These are phyloP conservation scores for Agrenia bidenticulata DNA, from an alignment of 2,888 invertebrate species.

Conservation along the genomic window DNA sequence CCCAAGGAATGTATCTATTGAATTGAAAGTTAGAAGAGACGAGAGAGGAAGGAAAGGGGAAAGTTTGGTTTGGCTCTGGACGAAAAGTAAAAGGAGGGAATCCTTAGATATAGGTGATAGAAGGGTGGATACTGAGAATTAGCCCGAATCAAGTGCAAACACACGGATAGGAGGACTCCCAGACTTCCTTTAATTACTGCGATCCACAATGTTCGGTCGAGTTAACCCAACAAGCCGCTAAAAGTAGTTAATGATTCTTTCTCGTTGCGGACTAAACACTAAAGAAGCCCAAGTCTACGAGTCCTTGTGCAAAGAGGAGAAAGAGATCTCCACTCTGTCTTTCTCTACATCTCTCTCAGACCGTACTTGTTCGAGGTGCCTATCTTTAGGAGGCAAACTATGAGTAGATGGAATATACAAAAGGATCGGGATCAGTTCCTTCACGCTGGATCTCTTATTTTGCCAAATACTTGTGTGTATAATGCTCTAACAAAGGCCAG, in stretches of 20 bases:
- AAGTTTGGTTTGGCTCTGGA: neutral
- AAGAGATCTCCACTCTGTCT: slow-evolving; percentile 15
- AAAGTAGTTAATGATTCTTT: slow-evolving; percentile 52
- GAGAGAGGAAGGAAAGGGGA: slow-evolving; percentile 1
- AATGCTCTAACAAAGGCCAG: slow-evolving; percentile 12
- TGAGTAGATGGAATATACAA: too few relatives aligned
- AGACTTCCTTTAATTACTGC: slow-evolving; percentile 53
- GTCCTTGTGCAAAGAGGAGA: slow-evolving; percentile 15
- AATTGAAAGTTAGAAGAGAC: slow-evolving; percentile 5
- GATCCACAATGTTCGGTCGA: slow-evolving; percentile 46
- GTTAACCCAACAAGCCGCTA: slow-evolving; percentile 51
- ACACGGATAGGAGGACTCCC: slow-evolving; percentile 33
- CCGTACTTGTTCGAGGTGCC: neutral
- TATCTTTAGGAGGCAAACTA: neutral
- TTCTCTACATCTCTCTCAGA: slow-evolving; percentile 7
- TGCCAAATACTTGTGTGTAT: slow-evolving; percentile 8
- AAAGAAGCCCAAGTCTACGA: slow-evolving; percentile 13
- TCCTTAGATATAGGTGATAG: slow-evolving; percentile 15
- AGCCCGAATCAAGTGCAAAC: slow-evolving; percentile 52
- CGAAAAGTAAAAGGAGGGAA: slow-evolving; percentile 5
- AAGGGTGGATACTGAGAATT: slow-evolving; percentile 39
- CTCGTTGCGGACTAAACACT: slow-evolving; percentile 40
- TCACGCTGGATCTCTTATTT: slow-evolving; percentile 13
- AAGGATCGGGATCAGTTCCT: slow-evolving; percentile 4
- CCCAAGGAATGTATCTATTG: neutral